Evolutionary conservation across 2,888 invertebrate genomes (phyloP), one percentile per base, ranked within the genome.

Genomic region (Polymixis flavicincta): DNA sequence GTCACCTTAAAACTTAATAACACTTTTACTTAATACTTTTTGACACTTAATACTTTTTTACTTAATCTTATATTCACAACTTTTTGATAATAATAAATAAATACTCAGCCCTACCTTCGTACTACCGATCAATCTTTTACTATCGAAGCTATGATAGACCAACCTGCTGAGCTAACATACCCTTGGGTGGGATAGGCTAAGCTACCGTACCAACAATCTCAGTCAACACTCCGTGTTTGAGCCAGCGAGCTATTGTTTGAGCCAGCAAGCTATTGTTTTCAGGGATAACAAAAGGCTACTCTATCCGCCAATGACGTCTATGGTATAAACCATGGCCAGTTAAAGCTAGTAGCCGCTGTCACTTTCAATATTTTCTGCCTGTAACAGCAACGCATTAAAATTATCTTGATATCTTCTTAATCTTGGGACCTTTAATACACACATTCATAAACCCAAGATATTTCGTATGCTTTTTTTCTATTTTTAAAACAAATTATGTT

Each of bases 231-330:
- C 55, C 48, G 54, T 48, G 45, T 63, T 57, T 48, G 48, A 68
- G 59, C 25, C 54, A 7, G 28, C 67, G 37, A 68, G 52, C 66
- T 55, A 70, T 85, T 82, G 76, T 85, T 82, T 71, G 48, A 68
- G 59, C 25, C 54, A 7, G 28, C 67, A 28, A 68, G 52, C 66
- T 55, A 70, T 85, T 82, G 76, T 85, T 82, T 71, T 84, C 5
- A 42, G 37, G 8, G 4, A 22, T 71, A 70, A 81, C 76, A 84
- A 81, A 80, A 63, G 68, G 37, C 52, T 61, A 52, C 14, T 59
- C 64, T 57, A 60, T 25, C n/a, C 28, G 42, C 25, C 13, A 14
- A 17, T 42, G n/a, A 19, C 28, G 60, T 11, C 19, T 68, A 45
- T 22, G n/a, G 25, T 22, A 28, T 28, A 22, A 14, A 11, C 50